Percentiles rank a stretch among this genome's conserved stretches.
Conservation (phyloP, 2,888 invertebrate genomes). For the Sceliomorpha sp. region DNA sequence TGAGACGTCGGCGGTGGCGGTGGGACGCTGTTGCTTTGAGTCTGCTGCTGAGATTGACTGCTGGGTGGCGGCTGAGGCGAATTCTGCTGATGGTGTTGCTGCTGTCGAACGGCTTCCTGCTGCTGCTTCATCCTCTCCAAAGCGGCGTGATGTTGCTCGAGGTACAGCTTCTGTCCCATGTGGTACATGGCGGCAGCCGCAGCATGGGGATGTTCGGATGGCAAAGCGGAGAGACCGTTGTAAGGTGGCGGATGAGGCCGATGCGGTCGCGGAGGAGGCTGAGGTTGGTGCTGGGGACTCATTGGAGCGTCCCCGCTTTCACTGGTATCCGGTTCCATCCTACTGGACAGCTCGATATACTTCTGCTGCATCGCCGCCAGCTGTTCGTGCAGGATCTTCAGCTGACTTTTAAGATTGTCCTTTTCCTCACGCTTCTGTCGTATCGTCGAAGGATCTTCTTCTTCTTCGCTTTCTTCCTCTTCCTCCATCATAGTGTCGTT, state of each 20-base stretch:
- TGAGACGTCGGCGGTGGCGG: constrained; percentile 71
- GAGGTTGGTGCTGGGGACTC: constrained; percentile 80
- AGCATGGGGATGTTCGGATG: constrained; percentile 83
- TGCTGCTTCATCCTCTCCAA: constrained; percentile 81
- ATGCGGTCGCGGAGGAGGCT: constrained; percentile 81
- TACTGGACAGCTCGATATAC: constrained; percentile 91
- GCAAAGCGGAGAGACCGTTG: constrained; percentile 81
- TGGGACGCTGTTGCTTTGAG: constrained; percentile 62
- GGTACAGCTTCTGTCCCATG: constrained; percentile 81
- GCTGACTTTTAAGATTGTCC: constrained; percentile 91
- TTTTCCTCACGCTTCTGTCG: constrained; percentile 93
- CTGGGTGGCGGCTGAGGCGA: constrained; percentile 64
- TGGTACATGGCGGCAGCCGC: constrained; percentile 80
- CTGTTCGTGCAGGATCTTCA: constrained; percentile 93
- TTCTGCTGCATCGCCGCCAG: constrained; percentile 95
- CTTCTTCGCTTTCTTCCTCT: constrained; percentile 89
- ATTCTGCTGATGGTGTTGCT: constrained; percentile 80
- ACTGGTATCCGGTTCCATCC: constrained; percentile 86
- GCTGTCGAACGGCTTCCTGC: constrained; percentile 83
- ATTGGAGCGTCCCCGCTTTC: constrained; percentile 81
- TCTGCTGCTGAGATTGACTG: constrained; percentile 74
- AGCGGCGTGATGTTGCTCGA: constrained; percentile 82
- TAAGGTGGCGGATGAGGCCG: constrained; percentile 82
- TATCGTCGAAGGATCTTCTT: constrained; percentile 88
- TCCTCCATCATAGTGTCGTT: constrained; percentile 83